These are phyloP conservation scores for Numenius arquata DNA, from an alignment of 2,113 vertebrate genomes.

Conservation along the genomic window DNA sequence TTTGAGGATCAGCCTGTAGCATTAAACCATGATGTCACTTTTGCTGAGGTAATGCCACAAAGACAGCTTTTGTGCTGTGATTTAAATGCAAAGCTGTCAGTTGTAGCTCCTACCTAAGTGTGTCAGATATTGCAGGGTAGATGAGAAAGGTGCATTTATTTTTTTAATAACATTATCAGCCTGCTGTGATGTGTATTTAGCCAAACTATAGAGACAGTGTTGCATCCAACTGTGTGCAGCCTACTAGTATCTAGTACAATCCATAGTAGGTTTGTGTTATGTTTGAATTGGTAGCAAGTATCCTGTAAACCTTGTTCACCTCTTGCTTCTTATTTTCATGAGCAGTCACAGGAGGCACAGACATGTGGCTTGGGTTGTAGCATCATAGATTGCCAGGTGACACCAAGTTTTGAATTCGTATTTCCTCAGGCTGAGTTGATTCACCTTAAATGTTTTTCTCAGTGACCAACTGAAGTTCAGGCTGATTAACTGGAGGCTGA, in stretches of 20 bases:
- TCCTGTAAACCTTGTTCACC: background rate
- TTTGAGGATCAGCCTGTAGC: background rate
- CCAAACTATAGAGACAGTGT: background rate
- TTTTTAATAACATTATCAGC: background rate
- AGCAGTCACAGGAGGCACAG: fast-evolving
- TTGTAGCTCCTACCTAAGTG: background rate
- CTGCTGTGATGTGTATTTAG: background rate
- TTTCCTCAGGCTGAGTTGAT: background rate
- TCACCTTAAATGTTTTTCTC: background rate
- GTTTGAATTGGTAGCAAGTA: background rate
- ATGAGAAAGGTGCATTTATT: background rate
- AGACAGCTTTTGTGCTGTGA: background rate
- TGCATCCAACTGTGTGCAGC: background rate
- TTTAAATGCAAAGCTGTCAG: background rate
- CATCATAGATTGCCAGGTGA: background rate
- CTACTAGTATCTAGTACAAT: background rate
- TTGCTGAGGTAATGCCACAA: background rate
- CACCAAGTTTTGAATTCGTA: background rate
- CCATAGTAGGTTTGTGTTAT: background rate
- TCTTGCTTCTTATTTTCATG: background rate
- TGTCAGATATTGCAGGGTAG: background rate
- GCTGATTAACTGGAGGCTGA: background rate
- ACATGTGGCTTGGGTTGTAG: background rate
- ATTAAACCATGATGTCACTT: background rate
- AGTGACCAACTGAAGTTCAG: background rate